Base-by-base conservation (phyloP, 2,888 invertebrate genomes). In the Baccha elongata region DNA sequence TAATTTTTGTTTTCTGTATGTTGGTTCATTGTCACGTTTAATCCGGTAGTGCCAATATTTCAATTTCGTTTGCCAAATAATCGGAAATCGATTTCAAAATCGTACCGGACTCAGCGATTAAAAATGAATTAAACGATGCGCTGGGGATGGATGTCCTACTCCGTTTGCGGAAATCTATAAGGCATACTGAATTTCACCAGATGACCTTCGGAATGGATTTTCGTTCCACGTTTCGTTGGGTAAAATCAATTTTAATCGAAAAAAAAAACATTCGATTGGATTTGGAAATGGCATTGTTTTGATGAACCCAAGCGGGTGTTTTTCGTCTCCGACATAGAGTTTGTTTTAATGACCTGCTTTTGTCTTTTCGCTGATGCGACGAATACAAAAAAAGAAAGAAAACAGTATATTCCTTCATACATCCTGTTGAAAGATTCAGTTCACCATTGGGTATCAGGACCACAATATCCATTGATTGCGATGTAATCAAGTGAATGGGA, bases 391-490 rank as follows among this genome's bases (percentile, higher is more conserved):
- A 21, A 68, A 1, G 11, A 40, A 19, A 23, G 21, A 40, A 50
- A 6, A 44, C 35, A 21, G 1, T 53, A 19, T 17, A 17, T 62
- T 40, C 52, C 74, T 32, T 23, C 32, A 62, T 64, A 64, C 73
- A 80, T 74, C 53, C 55, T 35, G 7, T 11, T 42, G 23, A 29
- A 42, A 46, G 55, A 83, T 72, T 76, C 76, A 76, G 72, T 71
- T 76, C 72, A 83, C 46, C 75, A 6, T n/a, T 62, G 60, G 46
- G 40, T 67, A 48, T 58, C 46, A 64, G 80, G 55, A 58, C 32
- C 42, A 76, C 76, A 83, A 83, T 83, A 72, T 62, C 81, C 81
- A 83, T 83, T 76, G 81, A 83, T 83, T 83, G 76, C 81, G 62
- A 83, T 83, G 76, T 83, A 76, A 76, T 76, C 76, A 76, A 83